phyloP scores from a whole-genome alignment of 2,888 invertebrate genomes.

The Hirtodrosophila cameraria region DNA sequence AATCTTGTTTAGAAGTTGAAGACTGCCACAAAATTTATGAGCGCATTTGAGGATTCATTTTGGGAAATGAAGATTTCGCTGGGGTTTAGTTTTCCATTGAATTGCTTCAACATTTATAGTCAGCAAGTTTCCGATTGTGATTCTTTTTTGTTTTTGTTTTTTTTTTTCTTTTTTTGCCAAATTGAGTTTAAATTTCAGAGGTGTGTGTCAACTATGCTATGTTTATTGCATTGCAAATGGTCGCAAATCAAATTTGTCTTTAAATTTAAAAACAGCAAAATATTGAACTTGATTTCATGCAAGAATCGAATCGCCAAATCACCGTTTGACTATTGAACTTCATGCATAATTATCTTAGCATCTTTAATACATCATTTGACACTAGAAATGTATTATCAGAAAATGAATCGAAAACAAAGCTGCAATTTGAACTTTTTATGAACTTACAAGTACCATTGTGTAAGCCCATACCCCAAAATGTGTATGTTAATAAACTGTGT shows the following conservation, averaged over 20 bases:
- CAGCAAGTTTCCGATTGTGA: constrained; percentile 28
- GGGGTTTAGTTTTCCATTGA: constrained; percentile 12
- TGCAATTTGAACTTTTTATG: too few relatives aligned
- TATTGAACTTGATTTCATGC: too few relatives aligned
- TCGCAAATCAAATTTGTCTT: not conserved
- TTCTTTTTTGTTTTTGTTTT: too few relatives aligned
- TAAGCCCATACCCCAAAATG: not conserved
- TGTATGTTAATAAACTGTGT: constrained; percentile 40
- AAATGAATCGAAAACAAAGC: too few relatives aligned
- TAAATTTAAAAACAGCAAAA: not conserved
- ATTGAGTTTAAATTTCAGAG: constrained; percentile 25
- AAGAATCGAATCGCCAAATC: too few relatives aligned
- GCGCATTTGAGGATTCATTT: constrained; percentile 51
- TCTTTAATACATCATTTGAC: too few relatives aligned
- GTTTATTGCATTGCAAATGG: constrained; percentile 10
- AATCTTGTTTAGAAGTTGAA: constrained; percentile 51
- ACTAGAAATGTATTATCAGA: too few relatives aligned
- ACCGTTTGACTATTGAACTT: too few relatives aligned
- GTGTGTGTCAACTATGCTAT: constrained; percentile 19
- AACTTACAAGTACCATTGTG: too few relatives aligned
- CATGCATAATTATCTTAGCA: too few relatives aligned
- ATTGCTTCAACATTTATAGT: constrained; percentile 21
- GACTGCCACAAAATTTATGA: constrained; percentile 51
- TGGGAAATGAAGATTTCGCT: constrained; percentile 42
- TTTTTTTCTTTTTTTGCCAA: constrained; percentile 3